Base-by-base conservation (phyloP, 2,113 vertebrate species). In the Nothocercus julius region DNA sequence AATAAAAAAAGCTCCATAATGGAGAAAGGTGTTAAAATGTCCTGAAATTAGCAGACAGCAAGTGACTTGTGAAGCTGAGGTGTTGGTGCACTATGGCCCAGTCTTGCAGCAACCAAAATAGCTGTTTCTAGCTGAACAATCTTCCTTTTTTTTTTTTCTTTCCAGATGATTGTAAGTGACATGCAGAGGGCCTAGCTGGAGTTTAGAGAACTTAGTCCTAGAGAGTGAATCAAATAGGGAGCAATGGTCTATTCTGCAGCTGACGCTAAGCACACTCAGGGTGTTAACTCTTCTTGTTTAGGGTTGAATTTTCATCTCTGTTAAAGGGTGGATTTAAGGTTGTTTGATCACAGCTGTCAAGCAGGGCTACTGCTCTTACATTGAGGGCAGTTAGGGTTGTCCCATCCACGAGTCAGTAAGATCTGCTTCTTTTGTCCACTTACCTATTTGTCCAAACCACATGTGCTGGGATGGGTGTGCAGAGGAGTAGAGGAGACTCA, bases 401-500 rank as follows among this genome's bases (percentile, higher is more conserved):
- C 84, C 67, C 10, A 82, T 85, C 72, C 0, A 13, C 17, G 21
- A 83, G 83, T 40, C 74, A 75, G 5, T 90, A 70, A 59, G 22
- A n/a, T 77, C 47, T 64, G 56, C 49, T 63, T 94, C 49, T n/a
- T 20, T 30, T 28, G 91, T 72, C 81, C 47, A 30, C 56, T 96
- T 85, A 82, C 68, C 72, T 21, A 24, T 22, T 49, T 49, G 21
- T 49, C 54, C 54, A 58, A 30, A 58, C 54, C 54, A 58, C 16
- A 8, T 32, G 54, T 58, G 54, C 54, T 32, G 54, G 54, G 28
- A 32, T 58, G 54, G 16, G 54, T 58, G 9, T 32, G 30, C 17
- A 27, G 54, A 58, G 54, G 54, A 58, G 54, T 13, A 27, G 54
- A 58, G 54, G 54, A 58, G 54, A 32, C 28, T 58, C 17, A 12